Conservation (phyloP, 1,140 invertebrate species). For the Steinernema feltiae region DNA sequence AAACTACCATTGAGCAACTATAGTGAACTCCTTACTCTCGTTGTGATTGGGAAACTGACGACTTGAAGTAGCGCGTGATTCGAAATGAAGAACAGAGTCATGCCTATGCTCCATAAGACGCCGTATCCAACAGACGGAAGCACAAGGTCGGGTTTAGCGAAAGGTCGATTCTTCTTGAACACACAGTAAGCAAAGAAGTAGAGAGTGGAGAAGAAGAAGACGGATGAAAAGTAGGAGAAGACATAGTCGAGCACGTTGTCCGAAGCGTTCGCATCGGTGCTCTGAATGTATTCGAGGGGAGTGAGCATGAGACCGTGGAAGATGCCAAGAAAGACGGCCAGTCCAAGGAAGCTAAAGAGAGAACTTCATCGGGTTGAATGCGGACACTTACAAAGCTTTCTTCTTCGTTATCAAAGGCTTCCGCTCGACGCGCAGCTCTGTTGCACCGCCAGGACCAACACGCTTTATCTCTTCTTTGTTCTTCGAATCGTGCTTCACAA, state of each 20-base stretch:
- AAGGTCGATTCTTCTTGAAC: conserved; percentile 32
- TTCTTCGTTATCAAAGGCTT: conserved; percentile 7
- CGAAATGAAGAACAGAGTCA: conserved; percentile 49
- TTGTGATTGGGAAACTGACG: conserved; percentile 49
- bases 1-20: neutral
- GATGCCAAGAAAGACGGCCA: conserved; percentile 40
- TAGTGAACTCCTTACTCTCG: conserved; percentile 41
- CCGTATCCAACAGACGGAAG: conserved; percentile 49
- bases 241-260: conserved; percentile 47
- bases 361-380: conserved; percentile 9
- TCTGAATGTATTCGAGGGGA: conserved; percentile 48
- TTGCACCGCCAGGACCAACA: neutral
- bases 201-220: conserved; percentile 49
- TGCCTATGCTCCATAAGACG: conserved; percentile 44
- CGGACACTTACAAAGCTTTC: conserved; percentile 5
- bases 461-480: neutral
- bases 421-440: too few relatives aligned
- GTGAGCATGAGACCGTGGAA: conserved; percentile 51
- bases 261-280: conserved; percentile 37
- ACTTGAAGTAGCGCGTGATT: conserved; percentile 44
- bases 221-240: conserved; percentile 49
- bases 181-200: conserved; percentile 46
- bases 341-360: conserved; percentile 31
- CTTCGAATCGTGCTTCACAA: conserved; percentile 26
- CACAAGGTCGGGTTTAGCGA: conserved; percentile 35